Evolutionary conservation across 2,113 vertebrate genomes (phyloP).

Genomic region (Gopherus evgoodei): DNA sequence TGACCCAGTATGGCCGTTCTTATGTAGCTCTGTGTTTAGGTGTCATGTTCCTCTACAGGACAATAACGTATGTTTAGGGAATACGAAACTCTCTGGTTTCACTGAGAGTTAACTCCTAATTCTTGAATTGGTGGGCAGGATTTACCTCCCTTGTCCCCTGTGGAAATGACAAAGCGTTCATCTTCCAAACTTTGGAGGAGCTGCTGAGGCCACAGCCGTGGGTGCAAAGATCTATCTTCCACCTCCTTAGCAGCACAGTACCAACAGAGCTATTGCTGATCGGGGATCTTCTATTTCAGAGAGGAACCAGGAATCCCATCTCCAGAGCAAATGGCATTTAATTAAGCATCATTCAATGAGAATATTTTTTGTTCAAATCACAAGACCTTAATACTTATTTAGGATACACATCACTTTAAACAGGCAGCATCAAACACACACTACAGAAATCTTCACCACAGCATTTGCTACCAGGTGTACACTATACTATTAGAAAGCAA

Average conservation of each 20-base stretch:
- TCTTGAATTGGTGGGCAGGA: rapidly evolving
- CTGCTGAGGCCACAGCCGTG: background rate
- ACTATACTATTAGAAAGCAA: background rate
- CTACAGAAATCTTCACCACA: background rate
- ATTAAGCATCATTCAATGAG: background rate
- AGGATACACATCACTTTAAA: background rate
- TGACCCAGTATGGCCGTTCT: too few relatives aligned
- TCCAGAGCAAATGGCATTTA: background rate
- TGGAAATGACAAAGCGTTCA: rapidly evolving
- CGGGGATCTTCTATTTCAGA: background rate
- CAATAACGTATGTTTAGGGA: rapidly evolving
- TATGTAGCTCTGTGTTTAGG: too few relatives aligned
- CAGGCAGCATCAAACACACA: background rate
- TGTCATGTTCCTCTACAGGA: rapidly evolving
- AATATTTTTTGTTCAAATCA: background rate
- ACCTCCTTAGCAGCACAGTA: background rate
- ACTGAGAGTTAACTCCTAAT: background rate
- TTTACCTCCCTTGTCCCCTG: rapidly evolving
- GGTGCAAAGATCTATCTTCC: background rate
- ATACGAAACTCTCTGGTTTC: background rate
- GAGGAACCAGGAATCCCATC: too few relatives aligned
- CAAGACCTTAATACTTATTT: background rate
- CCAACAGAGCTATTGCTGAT: rapidly evolving
- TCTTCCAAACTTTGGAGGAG: background rate
- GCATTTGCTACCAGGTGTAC: background rate